Conservation (phyloP, 2,888 invertebrate genomes). For the Pseudococcus viburni region DNA sequence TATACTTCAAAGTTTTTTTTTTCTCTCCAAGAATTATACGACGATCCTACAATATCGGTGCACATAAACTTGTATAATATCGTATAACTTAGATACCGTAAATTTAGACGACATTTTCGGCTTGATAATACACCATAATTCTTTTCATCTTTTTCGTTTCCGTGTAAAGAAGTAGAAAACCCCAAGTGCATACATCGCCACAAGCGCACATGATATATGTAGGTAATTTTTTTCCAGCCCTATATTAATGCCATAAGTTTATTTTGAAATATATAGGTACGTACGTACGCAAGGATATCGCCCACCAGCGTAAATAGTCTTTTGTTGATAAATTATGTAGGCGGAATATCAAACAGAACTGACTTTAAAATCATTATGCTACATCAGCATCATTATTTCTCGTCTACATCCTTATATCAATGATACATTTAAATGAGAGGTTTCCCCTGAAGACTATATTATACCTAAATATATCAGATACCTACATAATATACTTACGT, state of each 20-base stretch:
- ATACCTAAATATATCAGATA: too few relatives aligned
- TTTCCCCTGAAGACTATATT: not conserved
- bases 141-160: slow-evolving; percentile 8
- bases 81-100: not conserved
- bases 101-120: slow-evolving; percentile 8
- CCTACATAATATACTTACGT: too few relatives aligned
- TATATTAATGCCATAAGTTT: slow-evolving; percentile 15
- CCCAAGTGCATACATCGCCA: not conserved
- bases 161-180: slow-evolving; percentile 29
- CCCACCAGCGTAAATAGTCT: not conserved
- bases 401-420: not conserved
- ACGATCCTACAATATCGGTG: not conserved
- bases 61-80: not conserved
- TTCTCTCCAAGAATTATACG: not conserved
- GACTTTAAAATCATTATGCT: slow-evolving; percentile 15
- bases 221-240: slow-evolving; percentile 16
- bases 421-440: not conserved
- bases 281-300: not conserved
- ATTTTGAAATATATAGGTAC: slow-evolving; percentile 7
- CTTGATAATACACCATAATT: not conserved
- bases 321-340: slow-evolving; percentile 34
- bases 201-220: not conserved
- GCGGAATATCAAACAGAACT: slow-evolving; percentile 14
- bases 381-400: not conserved
- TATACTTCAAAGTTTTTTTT: not conserved